These are phyloP conservation scores for Serripes groenlandicus DNA, from an alignment of 2,888 invertebrate genomes.

Conservation along the genomic window DNA sequence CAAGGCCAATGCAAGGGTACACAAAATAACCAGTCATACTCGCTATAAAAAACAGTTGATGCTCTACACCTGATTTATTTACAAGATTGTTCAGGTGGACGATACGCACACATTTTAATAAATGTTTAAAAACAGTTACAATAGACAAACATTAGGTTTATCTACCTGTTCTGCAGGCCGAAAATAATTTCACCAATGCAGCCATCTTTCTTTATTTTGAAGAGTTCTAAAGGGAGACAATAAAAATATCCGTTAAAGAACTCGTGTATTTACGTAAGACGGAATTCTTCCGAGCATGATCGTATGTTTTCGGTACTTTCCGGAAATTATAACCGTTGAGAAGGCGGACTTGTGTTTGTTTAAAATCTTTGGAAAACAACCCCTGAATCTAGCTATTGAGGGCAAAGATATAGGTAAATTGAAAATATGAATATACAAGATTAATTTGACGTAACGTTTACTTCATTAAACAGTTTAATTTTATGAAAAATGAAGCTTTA, in stretches of 20 bases:
- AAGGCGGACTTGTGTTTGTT: not conserved
- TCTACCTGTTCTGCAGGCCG: slow-evolving; percentile 49
- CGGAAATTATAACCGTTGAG: not conserved
- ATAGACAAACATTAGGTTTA: too few relatives aligned
- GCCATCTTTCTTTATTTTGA: slow-evolving; percentile 27
- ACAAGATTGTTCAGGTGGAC: too few relatives aligned
- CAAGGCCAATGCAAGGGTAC: slow-evolving; percentile 39
- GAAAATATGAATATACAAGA: not conserved
- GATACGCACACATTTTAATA: too few relatives aligned
- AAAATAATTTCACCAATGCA: slow-evolving; percentile 50
- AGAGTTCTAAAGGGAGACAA: slow-evolving; percentile 1
- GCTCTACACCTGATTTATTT: too few relatives aligned
- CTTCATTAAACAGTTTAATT: not conserved
- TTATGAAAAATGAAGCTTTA: not conserved
- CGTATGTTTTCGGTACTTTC: not conserved
- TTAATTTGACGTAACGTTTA: not conserved
- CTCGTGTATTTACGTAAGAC: not conserved
- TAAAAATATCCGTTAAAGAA: too few relatives aligned
- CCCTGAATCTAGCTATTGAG: not conserved
- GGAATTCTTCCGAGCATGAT: not conserved
- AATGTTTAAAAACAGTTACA: too few relatives aligned
- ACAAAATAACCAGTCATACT: too few relatives aligned
- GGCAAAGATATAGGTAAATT: not conserved
- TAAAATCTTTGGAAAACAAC: not conserved
- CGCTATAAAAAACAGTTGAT: too few relatives aligned